Percentiles rank a stretch among this genome's conserved stretches.
These are phyloP conservation scores for Melanotaenia maccullochi DNA, from an alignment of 2,797 vertebrate species.

Conservation along the genomic window DNA sequence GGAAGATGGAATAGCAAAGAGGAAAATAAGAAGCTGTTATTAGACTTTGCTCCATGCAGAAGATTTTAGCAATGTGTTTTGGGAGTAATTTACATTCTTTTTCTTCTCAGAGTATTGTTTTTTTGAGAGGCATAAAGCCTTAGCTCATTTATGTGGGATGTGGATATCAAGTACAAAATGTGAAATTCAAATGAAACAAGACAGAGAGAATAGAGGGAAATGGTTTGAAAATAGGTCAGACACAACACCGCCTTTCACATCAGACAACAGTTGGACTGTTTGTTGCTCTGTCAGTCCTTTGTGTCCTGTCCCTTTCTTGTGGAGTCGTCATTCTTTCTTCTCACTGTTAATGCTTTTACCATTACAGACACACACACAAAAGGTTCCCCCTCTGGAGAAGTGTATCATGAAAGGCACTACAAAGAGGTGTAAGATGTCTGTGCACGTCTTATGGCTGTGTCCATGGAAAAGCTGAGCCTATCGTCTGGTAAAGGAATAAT, in stretches of 20 bases:
- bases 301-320: slow-evolving; percentile 35
- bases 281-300: slow-evolving; percentile 38
- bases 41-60: slow-evolving; percentile 27
- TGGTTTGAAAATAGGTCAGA: slow-evolving; percentile 39
- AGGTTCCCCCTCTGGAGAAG: slow-evolving; percentile 30
- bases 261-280: slow-evolving; percentile 44
- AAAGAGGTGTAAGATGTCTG: slow-evolving; percentile 53
- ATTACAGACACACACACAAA: slow-evolving; percentile 33
- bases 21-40: slow-evolving; percentile 34
- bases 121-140: slow-evolving; percentile 3
- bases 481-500: slow-evolving; percentile 79
- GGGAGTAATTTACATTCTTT: slow-evolving; percentile 30
- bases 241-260: slow-evolving; percentile 33
- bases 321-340: slow-evolving; percentile 44
- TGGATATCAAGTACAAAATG: slow-evolving; percentile 20
- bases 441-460: slow-evolving; percentile 39
- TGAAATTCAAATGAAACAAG: slow-evolving; percentile 5
- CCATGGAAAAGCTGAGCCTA: slow-evolving; percentile 75
- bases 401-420: slow-evolving; percentile 46
- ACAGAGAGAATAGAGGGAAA: slow-evolving; percentile 27
- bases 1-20: slow-evolving; percentile 36
- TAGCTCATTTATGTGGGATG: slow-evolving; percentile 23
- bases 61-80: slow-evolving; percentile 35
- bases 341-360: slow-evolving; percentile 69
- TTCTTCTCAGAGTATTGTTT: background rate